Evolutionary conservation across 2,113 vertebrate genomes (phyloP).

Genomic region (Proteles cristata): DNA sequence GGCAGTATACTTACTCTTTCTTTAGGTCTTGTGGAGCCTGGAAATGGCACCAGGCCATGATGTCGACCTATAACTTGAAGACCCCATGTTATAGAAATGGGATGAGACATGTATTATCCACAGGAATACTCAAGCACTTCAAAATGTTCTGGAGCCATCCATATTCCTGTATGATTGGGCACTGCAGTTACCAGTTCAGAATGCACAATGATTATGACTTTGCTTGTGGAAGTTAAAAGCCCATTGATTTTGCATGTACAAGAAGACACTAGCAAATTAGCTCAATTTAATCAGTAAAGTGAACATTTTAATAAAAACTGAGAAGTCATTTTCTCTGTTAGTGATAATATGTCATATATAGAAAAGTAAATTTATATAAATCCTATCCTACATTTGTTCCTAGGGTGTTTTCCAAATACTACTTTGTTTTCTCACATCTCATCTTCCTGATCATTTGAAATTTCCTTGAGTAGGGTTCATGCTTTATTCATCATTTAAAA

Average conservation of each 20-base stretch:
- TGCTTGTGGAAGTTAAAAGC: not conserved
- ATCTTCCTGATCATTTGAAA: not conserved
- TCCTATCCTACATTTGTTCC: not conserved
- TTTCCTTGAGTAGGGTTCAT: not conserved
- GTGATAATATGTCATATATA: not conserved
- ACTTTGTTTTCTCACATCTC: not conserved
- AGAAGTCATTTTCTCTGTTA: not conserved
- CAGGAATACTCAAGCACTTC: not conserved
- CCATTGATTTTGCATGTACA: not conserved
- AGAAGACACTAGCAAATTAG: not conserved
- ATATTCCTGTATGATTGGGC: not conserved
- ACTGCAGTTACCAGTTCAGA: not conserved
- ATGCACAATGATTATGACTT: not conserved
- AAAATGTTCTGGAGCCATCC: not conserved
- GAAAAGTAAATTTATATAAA: constrained; percentile 6
- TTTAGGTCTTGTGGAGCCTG: not conserved
- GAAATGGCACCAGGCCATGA: not conserved
- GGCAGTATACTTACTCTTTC: not conserved
- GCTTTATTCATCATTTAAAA: not conserved
- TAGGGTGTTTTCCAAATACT: not conserved
- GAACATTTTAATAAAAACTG: constrained; percentile 20
- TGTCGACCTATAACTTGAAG: not conserved
- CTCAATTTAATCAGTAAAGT: not conserved
- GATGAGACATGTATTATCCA: not conserved
- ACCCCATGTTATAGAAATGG: not conserved